phyloP scores from a whole-genome alignment of 2,113 vertebrate genomes.

The Empidonax traillii region DNA sequence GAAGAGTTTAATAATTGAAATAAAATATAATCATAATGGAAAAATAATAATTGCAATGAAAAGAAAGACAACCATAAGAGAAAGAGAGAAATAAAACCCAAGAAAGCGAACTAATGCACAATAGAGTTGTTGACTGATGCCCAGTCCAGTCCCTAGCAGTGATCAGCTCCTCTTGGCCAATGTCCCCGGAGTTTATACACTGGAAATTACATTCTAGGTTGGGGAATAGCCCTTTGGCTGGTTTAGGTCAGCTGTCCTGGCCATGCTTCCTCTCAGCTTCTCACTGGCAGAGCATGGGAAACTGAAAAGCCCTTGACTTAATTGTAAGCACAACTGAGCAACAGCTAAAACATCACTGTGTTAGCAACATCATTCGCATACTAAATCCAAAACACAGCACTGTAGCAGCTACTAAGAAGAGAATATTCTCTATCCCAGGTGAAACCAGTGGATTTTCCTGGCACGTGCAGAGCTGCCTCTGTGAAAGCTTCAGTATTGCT shows the following conservation, averaged over 20 bases:
- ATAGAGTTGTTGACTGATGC: not conserved
- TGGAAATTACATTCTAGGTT: not conserved
- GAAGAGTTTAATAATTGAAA: not conserved
- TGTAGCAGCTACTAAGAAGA: not conserved
- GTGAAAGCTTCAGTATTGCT: not conserved
- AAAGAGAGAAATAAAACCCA: not conserved
- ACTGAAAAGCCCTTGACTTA: not conserved
- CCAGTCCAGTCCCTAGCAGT: not conserved
- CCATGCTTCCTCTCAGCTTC: not conserved
- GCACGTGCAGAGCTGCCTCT: not conserved
- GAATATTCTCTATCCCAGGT: not conserved
- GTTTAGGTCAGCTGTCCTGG: not conserved
- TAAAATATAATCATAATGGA: not conserved
- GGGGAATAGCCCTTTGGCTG: not conserved
- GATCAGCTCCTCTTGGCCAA: not conserved
- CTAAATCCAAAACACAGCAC: not conserved
- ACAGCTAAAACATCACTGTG: not conserved
- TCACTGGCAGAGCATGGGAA: not conserved
- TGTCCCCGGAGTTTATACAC: not conserved
- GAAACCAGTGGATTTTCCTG: not conserved
- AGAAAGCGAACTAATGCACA: not conserved
- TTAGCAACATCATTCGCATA: accelerated
- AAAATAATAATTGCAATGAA: not conserved
- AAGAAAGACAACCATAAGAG: not conserved
- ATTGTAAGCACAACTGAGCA: not conserved